A percentile compares a stretch with the other conserved stretches of the same genome.
These are phyloP conservation scores for Leptinotarsa peninsularis DNA, from an alignment of 2,888 invertebrate species.

Conservation along the genomic window DNA sequence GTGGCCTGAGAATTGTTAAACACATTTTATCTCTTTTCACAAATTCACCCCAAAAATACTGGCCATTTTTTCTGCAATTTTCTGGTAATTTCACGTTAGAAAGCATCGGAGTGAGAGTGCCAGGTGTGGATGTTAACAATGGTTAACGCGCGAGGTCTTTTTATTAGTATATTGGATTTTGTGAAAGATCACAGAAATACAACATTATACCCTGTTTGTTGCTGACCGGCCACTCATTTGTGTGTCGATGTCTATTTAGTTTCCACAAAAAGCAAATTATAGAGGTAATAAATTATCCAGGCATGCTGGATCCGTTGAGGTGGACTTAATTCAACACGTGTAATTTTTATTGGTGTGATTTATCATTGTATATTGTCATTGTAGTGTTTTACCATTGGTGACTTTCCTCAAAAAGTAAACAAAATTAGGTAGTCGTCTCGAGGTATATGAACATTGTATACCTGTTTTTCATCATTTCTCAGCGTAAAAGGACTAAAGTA, in stretches of 20 bases:
- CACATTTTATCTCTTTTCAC: slow-evolving; percentile 61
- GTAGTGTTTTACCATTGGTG: slow-evolving; percentile 20
- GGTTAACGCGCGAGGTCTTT: slow-evolving; percentile 59
- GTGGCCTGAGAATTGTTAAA: slow-evolving; percentile 54
- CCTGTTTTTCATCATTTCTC: no score
- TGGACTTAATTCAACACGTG: slow-evolving; percentile 57
- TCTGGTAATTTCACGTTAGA: slow-evolving; percentile 64
- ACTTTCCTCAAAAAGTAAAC: neutral
- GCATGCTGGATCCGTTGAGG: slow-evolving; percentile 52
- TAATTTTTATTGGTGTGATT: slow-evolving; percentile 47
- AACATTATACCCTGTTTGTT: slow-evolving; percentile 50
- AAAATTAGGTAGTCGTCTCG: no score
- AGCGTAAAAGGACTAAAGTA: no score
- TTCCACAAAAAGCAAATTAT: slow-evolving; percentile 63
- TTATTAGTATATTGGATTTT: slow-evolving; percentile 60
- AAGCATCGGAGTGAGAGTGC: slow-evolving; percentile 52
- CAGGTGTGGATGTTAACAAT: slow-evolving; percentile 60
- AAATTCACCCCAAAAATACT: slow-evolving; percentile 57
- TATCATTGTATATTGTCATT: neutral
- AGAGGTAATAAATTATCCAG: slow-evolving; percentile 55
- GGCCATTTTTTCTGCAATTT: slow-evolving; percentile 60
- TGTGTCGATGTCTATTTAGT: slow-evolving; percentile 57
- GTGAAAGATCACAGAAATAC: slow-evolving; percentile 53
- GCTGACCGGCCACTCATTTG: slow-evolving; percentile 56
- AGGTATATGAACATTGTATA: no score